Evolutionary conservation across 2,797 vertebrate species (phyloP), one percentile per base, ranked within the genome.

Genomic region (Microchirus variegatus): DNA sequence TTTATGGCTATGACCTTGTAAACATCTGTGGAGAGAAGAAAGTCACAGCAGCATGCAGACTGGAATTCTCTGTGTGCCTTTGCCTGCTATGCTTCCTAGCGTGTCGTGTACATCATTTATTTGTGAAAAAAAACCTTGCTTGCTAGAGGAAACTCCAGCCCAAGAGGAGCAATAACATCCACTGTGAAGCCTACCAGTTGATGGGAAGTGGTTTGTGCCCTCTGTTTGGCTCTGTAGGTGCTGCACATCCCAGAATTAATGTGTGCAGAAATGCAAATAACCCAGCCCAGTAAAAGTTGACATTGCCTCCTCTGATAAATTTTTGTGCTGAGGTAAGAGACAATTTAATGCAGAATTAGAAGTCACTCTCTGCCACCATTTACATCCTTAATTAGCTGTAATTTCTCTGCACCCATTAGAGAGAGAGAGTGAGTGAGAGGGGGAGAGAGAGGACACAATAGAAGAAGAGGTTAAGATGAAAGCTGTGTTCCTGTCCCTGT

Each of bases 261-360:
- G 79, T 63, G 63, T 83, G 83, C 78, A 82, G 82, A 87, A 91
- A 90, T 90, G 90, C 89, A 91, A 91, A 91, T 91, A 90, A 83
- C 59, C 86, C 87, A 71, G 82, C 86, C 71, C 53, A 78, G 90
- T 91, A 90, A 92, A 95, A 94, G 93, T 94, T 94, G 92, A 95
- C 94, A 94, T 94, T 94, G 94, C 89, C 92, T 93, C 88, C 87
- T 43, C 70, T 92, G 94, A 92, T 93, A 92, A 92, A 93, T 93
- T 92, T 95, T 95, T 95, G 91, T 95, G 94, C 94, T 95, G 95
- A 96, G 91, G 91, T 93, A 93, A 94, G 93, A 93, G 90, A 94
- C 91, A 92, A 93, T 95, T 95, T 94, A 95, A 91, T 94, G 92
- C 92, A 93, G 93, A 95, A 91, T 90, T 94, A 93, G 91, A 94